Conservation (phyloP, 1,140 invertebrate species). For the Cotesia glomerata region DNA sequence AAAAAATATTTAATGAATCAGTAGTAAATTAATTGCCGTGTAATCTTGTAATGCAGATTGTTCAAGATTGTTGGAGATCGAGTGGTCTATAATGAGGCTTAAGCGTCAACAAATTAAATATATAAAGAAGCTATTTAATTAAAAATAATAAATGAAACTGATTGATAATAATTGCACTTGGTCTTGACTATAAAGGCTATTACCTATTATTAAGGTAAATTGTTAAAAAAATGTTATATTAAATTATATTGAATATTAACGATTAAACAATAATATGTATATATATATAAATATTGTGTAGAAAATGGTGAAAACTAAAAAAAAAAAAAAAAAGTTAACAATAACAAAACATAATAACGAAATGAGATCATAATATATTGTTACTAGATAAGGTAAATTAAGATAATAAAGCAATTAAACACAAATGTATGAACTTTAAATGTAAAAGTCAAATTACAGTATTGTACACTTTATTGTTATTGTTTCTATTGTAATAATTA, state of each 20-base stretch:
- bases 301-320: slow-evolving; percentile 18
- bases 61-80: slow-evolving; percentile 16
- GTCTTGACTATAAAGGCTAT: slow-evolving; percentile 18
- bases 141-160: slow-evolving; percentile 1
- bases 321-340: slow-evolving; percentile 2
- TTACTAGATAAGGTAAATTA: slow-evolving; percentile 42
- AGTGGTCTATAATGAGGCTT: slow-evolving; percentile 6
- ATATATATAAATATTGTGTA: slow-evolving; percentile 46
- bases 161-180: slow-evolving; percentile 9
- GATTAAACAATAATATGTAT: slow-evolving; percentile 44
- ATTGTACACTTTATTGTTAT: slow-evolving; percentile 37
- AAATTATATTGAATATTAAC: background rate
- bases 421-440: slow-evolving; percentile 18
- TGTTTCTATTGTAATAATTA: background rate
- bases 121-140: slow-evolving; percentile 4
- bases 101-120: background rate
- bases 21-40: slow-evolving; percentile 18
- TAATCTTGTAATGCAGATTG: slow-evolving; percentile 40
- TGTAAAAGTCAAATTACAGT: slow-evolving; percentile 37
- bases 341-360: slow-evolving; percentile 17
- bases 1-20: slow-evolving; percentile 1
- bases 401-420: slow-evolving; percentile 42
- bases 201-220: slow-evolving; percentile 16
- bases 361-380: slow-evolving; percentile 39
- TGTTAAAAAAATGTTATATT: slow-evolving; percentile 14